These are phyloP conservation scores for mouse (Mus musculus) DNA, from an alignment of 2,113 vertebrate genomes.

Conservation along the genomic window DNA sequence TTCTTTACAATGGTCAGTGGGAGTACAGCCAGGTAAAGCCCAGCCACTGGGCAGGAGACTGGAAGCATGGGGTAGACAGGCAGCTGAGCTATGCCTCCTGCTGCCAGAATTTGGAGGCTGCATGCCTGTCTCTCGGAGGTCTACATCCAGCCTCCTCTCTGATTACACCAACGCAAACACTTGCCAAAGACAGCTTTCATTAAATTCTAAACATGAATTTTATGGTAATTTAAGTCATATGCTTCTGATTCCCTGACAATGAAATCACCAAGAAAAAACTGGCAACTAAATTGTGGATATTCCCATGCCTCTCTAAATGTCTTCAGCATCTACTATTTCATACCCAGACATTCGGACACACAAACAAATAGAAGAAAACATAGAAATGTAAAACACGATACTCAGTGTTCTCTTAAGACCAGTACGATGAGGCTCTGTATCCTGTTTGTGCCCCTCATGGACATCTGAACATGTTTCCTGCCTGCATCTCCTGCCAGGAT, in stretches of 20 bases:
- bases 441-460: not conserved
- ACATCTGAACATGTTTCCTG: accelerated
- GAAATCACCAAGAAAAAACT: slow-evolving; percentile 20
- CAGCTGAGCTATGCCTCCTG: too few relatives aligned
- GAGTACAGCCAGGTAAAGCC: not conserved
- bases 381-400: not conserved
- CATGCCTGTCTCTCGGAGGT: accelerated
- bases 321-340: not conserved
- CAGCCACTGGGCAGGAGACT: not conserved
- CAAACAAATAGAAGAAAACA: not conserved
- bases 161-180: not conserved
- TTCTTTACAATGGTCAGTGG: not conserved
- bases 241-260: slow-evolving; percentile 43
- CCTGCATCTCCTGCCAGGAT: accelerated
- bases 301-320: not conserved
- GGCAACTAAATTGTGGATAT: not conserved
- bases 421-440: accelerated
- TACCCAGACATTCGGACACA: not conserved
- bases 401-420: not conserved
- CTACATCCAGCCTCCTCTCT: not conserved
- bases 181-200: not conserved
- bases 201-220: not conserved
- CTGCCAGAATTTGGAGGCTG: not conserved
- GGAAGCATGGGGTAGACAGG: not conserved
- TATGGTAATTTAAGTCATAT: not conserved